Evolutionary conservation across 2,888 invertebrate species (phyloP).

Genomic region (Chelonus formosanus): DNA sequence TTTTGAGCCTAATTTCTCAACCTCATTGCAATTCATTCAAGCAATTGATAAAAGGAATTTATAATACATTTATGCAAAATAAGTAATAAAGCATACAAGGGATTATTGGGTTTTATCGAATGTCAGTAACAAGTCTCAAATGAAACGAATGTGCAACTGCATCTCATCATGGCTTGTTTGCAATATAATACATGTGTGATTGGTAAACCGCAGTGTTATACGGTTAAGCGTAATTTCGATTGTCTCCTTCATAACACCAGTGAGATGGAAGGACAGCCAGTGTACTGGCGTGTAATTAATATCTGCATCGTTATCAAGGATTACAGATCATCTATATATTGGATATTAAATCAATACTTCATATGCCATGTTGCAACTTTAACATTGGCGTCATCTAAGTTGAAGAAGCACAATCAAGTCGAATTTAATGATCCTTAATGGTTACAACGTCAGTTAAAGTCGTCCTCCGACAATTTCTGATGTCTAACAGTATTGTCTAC

Average conservation of each 20-base stretch:
- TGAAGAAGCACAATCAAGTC: too few species aligned
- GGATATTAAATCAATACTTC: too few species aligned
- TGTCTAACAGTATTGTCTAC: conserved; percentile 3
- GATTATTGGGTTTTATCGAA: conserved; percentile 15
- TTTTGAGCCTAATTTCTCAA: too few species aligned
- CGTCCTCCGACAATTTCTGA: background rate
- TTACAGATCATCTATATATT: background rate
- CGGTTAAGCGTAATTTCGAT: conserved; percentile 14
- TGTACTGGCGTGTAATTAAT: conserved; percentile 14
- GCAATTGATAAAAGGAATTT: too few species aligned
- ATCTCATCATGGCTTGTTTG: conserved; percentile 5
- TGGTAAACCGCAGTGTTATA: conserved; percentile 19
- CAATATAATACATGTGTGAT: conserved; percentile 20
- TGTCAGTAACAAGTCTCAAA: conserved; percentile 1
- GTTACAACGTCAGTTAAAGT: too few species aligned
- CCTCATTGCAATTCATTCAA: too few species aligned
- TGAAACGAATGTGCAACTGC: conserved; percentile 1
- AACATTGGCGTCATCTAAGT: too few species aligned
- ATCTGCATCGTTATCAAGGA: conserved; percentile 9
- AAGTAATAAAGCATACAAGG: background rate
- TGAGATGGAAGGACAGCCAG: background rate
- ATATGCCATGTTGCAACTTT: too few species aligned
- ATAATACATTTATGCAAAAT: too few species aligned
- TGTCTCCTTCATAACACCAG: background rate
- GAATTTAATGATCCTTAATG: too few species aligned